Base-by-base conservation (phyloP, 2,797 vertebrate species). In the Prunella strophiata region DNA sequence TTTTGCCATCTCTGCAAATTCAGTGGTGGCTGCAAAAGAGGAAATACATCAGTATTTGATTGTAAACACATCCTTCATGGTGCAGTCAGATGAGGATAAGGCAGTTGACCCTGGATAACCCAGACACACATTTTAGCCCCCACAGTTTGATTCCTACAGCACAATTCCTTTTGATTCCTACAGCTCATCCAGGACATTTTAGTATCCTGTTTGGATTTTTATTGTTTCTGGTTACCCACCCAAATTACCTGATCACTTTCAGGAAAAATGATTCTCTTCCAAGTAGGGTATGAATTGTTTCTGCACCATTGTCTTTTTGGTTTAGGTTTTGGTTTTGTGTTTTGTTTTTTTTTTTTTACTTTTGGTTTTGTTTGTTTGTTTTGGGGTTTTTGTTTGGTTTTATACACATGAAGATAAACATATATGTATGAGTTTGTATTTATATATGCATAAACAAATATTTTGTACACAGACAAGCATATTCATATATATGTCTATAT, bases 1-100 rank as follows among this genome's bases (percentile, higher is more conserved):
- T 94, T 96, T 91, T 81, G 72, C 32, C 67, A 67, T 85, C 9
- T 87, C 55, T 89, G 23, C 63, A 79, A 77, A 80, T 91, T 94
- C 71, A 88, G 78, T 54, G 19, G 38, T 85, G 59, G 51, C 52
- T 93, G 47, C 52, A 96, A 59, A 77, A 57, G 40, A 94, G 77
- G 61, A 95, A 88, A 80, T 66, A 7, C 19, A 91, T 67, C 89
- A 34, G 55, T 48, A 83, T 91, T 94, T 57, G 43, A 48, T 36
- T 77, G 67, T 52, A 93, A 93, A 93, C 27, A 87, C 21, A 70
- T 66, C 15, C 29, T 76, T 88, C 52, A n/a, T n/a, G 15, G 19
- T 47, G 42, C 23, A 84, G 76, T 50, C 43, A 86, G 52, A 55
- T 50, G 7, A 90, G 43, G 71, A 86, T 43, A 87, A 89, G 13